Conservation (phyloP, 1,140 invertebrate species). For the Bombus balteatus region DNA sequence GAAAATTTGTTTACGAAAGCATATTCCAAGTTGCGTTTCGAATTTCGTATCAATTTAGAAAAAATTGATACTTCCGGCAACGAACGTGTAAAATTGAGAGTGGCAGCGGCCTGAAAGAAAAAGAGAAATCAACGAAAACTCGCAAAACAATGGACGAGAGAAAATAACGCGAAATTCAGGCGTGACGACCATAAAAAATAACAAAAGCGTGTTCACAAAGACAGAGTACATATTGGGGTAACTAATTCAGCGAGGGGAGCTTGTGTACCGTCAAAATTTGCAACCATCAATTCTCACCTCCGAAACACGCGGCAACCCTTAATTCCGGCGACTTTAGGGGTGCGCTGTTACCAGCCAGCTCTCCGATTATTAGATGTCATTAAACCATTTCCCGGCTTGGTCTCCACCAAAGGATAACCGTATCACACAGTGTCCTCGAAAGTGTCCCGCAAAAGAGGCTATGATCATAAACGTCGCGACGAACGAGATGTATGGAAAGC, state of each 20-base stretch:
- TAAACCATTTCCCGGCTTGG: conserved; percentile 6
- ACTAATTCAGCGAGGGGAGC: neutral
- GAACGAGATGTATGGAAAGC: conserved; percentile 21
- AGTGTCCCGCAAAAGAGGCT: conserved; percentile 25
- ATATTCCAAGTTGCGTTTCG: neutral
- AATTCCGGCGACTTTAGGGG: neutral
- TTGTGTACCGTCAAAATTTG: conserved; percentile 1
- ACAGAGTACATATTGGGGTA: neutral
- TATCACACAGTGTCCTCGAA: conserved; percentile 1
- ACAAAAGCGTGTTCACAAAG: conserved; percentile 9
- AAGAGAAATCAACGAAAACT: neutral
- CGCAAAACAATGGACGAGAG: neutral
- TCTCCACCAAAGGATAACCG: conserved; percentile 14
- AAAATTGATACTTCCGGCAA: neutral
- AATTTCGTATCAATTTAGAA: neutral
- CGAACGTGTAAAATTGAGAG: neutral
- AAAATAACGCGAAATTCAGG: neutral
- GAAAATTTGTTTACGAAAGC: neutral
- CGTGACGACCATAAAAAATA: neutral
- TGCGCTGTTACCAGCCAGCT: neutral
- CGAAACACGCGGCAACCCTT: neutral
- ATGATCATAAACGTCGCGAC: conserved; percentile 38
- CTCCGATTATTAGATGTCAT: conserved; percentile 35
- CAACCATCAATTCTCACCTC: neutral
- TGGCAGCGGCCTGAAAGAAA: neutral